These are phyloP conservation scores for Argyra leucocephala DNA, from an alignment of 2,888 invertebrate species.

Conservation along the genomic window DNA sequence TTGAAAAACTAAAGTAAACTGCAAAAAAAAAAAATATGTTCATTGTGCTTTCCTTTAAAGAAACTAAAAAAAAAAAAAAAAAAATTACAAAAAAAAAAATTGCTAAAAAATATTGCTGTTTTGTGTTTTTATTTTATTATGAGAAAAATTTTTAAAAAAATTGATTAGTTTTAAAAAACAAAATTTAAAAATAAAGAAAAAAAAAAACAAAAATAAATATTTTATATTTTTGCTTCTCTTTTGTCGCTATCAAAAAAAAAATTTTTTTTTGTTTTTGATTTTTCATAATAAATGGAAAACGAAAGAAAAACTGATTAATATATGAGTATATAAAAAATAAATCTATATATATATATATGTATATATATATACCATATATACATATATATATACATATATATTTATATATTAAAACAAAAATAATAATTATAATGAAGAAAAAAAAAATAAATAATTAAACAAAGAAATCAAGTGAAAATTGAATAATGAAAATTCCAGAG, in stretches of 20 bases:
- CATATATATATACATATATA: background rate
- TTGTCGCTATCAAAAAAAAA: conserved; percentile 6
- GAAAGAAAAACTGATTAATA: background rate
- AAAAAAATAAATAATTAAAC: background rate
- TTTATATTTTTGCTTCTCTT: conserved; percentile 6
- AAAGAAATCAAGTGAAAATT: conserved; percentile 3
- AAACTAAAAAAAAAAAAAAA: background rate
- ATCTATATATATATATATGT: too few relatives aligned
- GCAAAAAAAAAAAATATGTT: conserved; percentile 1
- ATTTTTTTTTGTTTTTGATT: background rate
- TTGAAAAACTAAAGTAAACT: background rate
- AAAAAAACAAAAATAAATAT: background rate
- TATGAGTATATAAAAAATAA: too few relatives aligned
- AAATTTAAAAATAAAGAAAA: background rate
- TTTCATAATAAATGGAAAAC: background rate
- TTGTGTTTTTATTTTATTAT: conserved; percentile 6
- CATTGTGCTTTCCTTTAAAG: background rate
- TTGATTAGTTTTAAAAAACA: background rate
- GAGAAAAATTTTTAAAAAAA: background rate
- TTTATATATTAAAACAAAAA: background rate
- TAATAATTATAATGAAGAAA: background rate
- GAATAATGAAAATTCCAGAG: background rate
- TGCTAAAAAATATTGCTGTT: background rate
- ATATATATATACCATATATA: too few relatives aligned
- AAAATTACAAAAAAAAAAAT: background rate